Conservation (phyloP, 2,113 vertebrate genomes). For the Gymnarchus niloticus region DNA sequence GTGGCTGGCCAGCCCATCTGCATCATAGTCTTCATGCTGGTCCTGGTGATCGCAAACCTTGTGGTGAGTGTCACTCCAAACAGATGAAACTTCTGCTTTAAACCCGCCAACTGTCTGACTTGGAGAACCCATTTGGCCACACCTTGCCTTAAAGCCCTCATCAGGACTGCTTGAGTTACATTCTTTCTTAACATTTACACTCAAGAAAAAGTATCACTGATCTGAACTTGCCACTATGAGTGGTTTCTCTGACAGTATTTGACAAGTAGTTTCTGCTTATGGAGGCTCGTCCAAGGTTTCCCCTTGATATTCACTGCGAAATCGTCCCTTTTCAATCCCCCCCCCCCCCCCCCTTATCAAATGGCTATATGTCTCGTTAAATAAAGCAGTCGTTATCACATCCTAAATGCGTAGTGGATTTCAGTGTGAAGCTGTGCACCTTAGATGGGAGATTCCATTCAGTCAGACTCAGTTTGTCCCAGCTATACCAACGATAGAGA, state of each 20-base stretch:
- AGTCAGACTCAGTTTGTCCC: background rate
- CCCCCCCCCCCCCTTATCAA: background rate
- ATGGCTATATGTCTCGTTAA: background rate
- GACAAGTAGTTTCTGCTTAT: background rate
- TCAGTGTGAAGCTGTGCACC: background rate
- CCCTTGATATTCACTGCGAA: background rate
- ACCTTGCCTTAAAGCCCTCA: background rate
- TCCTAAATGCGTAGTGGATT: background rate
- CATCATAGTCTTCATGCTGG: slow-evolving; percentile 83
- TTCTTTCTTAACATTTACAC: background rate
- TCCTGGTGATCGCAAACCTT: slow-evolving; percentile 93
- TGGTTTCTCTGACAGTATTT: background rate
- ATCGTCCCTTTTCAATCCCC: background rate
- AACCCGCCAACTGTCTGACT: background rate
- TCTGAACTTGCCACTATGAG: background rate
- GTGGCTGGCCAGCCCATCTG: slow-evolving; percentile 73
- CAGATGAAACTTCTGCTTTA: background rate
- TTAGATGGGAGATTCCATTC: background rate
- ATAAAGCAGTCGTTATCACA: background rate
- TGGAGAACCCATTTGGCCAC: background rate
- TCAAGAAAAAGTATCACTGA: too few species aligned
- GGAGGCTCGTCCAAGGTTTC: background rate
- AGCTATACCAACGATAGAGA: background rate
- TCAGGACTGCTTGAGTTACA: too few species aligned
- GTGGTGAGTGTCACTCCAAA: slow-evolving; percentile 75